A percentile compares a stretch with the other conserved stretches of the same genome.
These are phyloP conservation scores for Drosophila imparisetae DNA, from an alignment of 2,888 invertebrate species.

Conservation along the genomic window DNA sequence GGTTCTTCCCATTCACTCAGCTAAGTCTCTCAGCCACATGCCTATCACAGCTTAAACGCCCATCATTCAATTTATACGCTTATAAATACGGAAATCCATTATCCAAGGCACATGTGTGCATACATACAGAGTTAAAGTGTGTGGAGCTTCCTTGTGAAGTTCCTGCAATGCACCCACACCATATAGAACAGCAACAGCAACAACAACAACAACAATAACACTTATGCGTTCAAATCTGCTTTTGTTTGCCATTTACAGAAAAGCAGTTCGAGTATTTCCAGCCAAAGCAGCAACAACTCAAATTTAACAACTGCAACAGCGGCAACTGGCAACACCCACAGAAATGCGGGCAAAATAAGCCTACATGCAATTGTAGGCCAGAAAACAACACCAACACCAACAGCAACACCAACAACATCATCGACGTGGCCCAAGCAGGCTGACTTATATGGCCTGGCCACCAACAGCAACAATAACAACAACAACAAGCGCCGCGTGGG, in stretches of 20 bases:
- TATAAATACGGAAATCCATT: constrained; percentile 39
- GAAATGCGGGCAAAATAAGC: constrained; percentile 82
- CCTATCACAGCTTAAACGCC: constrained; percentile 24
- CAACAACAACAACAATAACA: constrained; percentile 13
- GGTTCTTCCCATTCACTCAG: constrained; percentile 3
- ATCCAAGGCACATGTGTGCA: constrained; percentile 10
- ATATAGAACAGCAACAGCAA: constrained; percentile 5
- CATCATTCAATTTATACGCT: constrained; percentile 21
- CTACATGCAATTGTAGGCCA: constrained; percentile 83
- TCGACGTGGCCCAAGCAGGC: constrained; percentile 77
- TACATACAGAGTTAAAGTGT: background rate
- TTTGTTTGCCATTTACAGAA: constrained; percentile 79
- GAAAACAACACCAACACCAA: constrained; percentile 45
- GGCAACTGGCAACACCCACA: constrained; percentile 81
- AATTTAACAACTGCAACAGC: constrained; percentile 75
- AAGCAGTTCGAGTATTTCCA: constrained; percentile 83
- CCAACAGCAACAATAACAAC: constrained; percentile 53
- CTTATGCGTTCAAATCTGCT: constrained; percentile 38
- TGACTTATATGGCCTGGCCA: constrained; percentile 80
- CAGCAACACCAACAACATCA: constrained; percentile 63
- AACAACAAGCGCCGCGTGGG: constrained; percentile 76
- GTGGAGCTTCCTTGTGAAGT: constrained; percentile 54
- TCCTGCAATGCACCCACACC: constrained; percentile 60
- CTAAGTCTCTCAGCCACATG: constrained; percentile 1
- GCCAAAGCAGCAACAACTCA: constrained; percentile 82